Percentiles rank a stretch among this genome's conserved stretches.
Conservation (phyloP, 2,888 invertebrate genomes). For the Heteropelma amictum region DNA sequence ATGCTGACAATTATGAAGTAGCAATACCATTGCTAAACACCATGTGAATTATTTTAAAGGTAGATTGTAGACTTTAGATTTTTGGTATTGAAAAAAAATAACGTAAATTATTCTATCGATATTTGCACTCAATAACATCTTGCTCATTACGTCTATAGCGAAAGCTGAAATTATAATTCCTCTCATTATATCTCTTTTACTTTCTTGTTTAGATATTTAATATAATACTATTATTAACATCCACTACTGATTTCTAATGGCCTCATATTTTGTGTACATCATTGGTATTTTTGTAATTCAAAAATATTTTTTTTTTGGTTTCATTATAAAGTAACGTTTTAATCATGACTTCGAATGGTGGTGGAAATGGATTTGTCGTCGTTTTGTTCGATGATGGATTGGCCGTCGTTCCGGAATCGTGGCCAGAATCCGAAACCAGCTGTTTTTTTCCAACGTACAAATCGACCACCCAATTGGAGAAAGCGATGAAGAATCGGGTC, state of each 20-base stretch:
- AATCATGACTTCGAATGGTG: conserved; percentile 25
- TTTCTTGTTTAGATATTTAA: conserved; percentile 6
- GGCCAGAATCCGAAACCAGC: conserved; percentile 24
- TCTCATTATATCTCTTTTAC: neutral
- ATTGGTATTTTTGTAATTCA: conserved; percentile 9
- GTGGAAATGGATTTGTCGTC: conserved; percentile 6
- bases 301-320: conserved; percentile 18
- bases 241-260: neutral
- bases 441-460: conserved; percentile 21
- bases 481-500: conserved; percentile 12
- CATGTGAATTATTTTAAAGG: conserved; percentile 19
- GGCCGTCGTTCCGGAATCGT: conserved; percentile 17
- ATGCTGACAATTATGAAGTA: conserved; percentile 20
- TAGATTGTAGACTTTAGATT: neutral
- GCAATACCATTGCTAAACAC: conserved; percentile 20
- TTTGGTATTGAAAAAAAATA: conserved; percentile 2
- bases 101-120: neutral
- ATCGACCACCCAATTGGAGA: conserved; percentile 23
- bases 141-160: neutral
- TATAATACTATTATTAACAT: neutral
- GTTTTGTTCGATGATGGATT: conserved; percentile 22
- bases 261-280: neutral
- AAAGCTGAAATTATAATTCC: conserved; percentile 3
- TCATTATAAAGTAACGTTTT: conserved; percentile 25
- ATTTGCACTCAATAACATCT: conserved; percentile 9